Base-by-base conservation (phyloP, 1,140 invertebrate species). In the Diabrotica undecimpunctata region DNA sequence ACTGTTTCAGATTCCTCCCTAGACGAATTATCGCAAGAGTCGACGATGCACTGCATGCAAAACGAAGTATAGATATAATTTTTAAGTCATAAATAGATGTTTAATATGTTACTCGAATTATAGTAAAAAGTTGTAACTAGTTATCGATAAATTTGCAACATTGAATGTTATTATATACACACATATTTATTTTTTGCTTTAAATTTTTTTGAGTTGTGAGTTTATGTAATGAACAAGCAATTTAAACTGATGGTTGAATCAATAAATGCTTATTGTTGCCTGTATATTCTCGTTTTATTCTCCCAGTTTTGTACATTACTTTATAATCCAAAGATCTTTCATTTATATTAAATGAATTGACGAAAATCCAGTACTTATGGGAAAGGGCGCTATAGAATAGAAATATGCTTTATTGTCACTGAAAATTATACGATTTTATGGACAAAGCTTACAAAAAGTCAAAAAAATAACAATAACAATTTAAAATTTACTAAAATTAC, bases 11-110 rank as follows among this genome's bases (percentile, higher is more conserved):
- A 90, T 75, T 90, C 88, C 66, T 90, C 89, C 58, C 85, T 91
- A 83, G 90, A 91, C 80, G 90, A 92, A 75, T 79, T 91, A 10
- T 91, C 90, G 7, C 89, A 91, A 77, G 90, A 92, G 74, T 91
- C 90, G 9, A 87, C 88, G 70, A 86, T 91, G 75, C 86, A 89
- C 72, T 89, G 88, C 74, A 89, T 90, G 88, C 87, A 88, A 77
- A 87, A 86, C 67, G 88, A 90, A 81, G 88, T 90, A 68, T 89
- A 80, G 79, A 72, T 57, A 57, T 55, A n/a, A 52, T 53, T 37
- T 57, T 37, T 41, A 25, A 38, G 8, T 57, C 8, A 46, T 46
- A 46, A 46, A 57, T 57, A 57, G 36, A 38, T 57, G 55, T 57
- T 37, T 38, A 35, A 41, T 46, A 57, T 12, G 55, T 57, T 57